Conservation (phyloP, 2,888 invertebrate species). For the Smittia sp. region DNA sequence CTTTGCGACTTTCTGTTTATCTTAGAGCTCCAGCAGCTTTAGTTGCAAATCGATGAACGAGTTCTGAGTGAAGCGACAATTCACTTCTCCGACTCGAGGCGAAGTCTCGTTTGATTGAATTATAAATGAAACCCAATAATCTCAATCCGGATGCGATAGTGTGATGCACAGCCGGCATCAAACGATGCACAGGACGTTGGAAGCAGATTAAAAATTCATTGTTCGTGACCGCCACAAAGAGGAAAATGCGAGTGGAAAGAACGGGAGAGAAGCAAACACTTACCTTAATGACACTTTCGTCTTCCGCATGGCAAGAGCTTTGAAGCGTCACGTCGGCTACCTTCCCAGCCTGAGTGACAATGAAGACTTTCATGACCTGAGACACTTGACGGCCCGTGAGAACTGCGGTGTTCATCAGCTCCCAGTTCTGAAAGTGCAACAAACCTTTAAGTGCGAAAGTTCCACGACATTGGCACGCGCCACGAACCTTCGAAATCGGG, state of each 20-base stretch:
- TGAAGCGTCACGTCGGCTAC: constrained; percentile 93
- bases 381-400: constrained; percentile 91
- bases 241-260: neutral
- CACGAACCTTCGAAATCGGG: constrained; percentile 83
- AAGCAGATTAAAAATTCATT: neutral
- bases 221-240: neutral
- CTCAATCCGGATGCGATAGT: constrained; percentile 17
- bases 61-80: too few relatives aligned
- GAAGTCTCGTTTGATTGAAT: constrained; percentile 13
- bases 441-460: constrained; percentile 19
- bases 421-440: constrained; percentile 73
- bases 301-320: constrained; percentile 91
- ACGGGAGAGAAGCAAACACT: constrained; percentile 42
- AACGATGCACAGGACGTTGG: neutral
- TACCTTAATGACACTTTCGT: constrained; percentile 95
- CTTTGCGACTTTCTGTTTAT: too few relatives aligned
- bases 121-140: constrained; percentile 25
- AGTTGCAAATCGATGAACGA: too few relatives aligned
- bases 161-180: neutral
- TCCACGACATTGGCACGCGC: neutral
- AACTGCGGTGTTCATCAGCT: constrained; percentile 92
- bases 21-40: too few relatives aligned
- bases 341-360: constrained; percentile 90
- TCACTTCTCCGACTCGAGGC: too few relatives aligned
- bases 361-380: constrained; percentile 92